These are phyloP conservation scores for Tachysurus vachellii DNA, from an alignment of 2,113 vertebrate species.

Conservation along the genomic window DNA sequence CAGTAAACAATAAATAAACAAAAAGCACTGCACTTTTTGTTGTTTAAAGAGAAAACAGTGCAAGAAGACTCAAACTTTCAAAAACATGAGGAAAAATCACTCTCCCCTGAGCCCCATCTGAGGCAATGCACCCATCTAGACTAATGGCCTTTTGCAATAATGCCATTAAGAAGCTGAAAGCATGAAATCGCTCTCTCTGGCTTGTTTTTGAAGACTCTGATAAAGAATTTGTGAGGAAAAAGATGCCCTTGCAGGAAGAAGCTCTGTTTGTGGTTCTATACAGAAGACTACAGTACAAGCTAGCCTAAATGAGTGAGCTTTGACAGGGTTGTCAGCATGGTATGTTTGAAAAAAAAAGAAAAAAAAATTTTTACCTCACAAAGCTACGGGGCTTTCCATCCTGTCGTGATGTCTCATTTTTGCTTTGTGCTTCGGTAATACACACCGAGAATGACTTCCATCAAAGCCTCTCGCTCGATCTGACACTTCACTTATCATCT, in stretches of 20 bases:
- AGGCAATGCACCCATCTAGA: slow-evolving; percentile 69
- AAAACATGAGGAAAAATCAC: slow-evolving; percentile 10
- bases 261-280: slow-evolving; percentile 22
- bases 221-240: slow-evolving; percentile 36
- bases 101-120: slow-evolving; percentile 54
- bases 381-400: not conserved
- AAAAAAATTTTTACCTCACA: not conserved
- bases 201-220: slow-evolving; percentile 60
- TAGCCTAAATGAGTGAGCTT: slow-evolving; percentile 5
- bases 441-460: slow-evolving; percentile 20
- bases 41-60: not conserved
- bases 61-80: not conserved
- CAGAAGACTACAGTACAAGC: slow-evolving; percentile 16
- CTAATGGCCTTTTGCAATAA: slow-evolving; percentile 73
- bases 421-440: slow-evolving; percentile 5
- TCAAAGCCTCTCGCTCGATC: slow-evolving; percentile 17
- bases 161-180: slow-evolving; percentile 72
- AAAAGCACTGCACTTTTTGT: slow-evolving; percentile 20
- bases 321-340: slow-evolving; percentile 5
- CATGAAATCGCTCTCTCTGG: slow-evolving; percentile 68
- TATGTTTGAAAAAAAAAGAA: not conserved
- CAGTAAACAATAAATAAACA: slow-evolving; percentile 46
- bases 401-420: slow-evolving; percentile 12
- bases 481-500: slow-evolving; percentile 34
- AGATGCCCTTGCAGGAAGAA: slow-evolving; percentile 49